phyloP scores from a whole-genome alignment of 1,140 invertebrate genomes.

The Popillia japonica region DNA sequence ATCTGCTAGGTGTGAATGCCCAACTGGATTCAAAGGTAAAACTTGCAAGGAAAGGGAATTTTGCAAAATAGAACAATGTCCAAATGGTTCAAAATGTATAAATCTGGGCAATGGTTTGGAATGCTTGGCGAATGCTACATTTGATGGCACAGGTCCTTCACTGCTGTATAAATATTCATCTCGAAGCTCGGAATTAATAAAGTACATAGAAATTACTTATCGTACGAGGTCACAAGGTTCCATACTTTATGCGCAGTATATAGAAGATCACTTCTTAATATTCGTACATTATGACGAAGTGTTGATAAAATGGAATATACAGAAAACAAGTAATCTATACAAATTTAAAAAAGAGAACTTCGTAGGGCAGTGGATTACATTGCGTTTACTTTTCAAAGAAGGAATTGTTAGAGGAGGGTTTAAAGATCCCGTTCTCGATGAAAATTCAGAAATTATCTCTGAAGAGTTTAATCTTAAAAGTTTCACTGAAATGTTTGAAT shows the following conservation, averaged over 20 bases:
- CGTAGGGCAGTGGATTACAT: conserved; percentile 74
- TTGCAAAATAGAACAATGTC: conserved; percentile 87
- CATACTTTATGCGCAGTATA: conserved; percentile 68
- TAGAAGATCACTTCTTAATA: conserved; percentile 73
- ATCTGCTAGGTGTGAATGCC: conserved; percentile 75
- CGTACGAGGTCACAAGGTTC: conserved; percentile 79
- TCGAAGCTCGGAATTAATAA: conserved; percentile 39
- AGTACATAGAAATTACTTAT: conserved; percentile 67
- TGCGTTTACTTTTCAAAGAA: conserved; percentile 67
- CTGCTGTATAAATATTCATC: conserved; percentile 63
- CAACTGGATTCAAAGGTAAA: conserved; percentile 90
- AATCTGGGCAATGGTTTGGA: conserved; percentile 92
- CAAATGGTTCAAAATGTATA: conserved; percentile 78
- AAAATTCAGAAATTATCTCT: conserved; percentile 61
- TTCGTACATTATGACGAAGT: conserved; percentile 75
- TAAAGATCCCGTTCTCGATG: conserved; percentile 63
- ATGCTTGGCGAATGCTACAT: conserved; percentile 89
- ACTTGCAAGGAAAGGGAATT: conserved; percentile 92
- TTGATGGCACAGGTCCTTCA: conserved; percentile 74
- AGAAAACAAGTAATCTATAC: conserved; percentile 60
- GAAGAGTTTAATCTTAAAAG: conserved; percentile 64
- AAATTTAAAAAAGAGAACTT: conserved; percentile 69
- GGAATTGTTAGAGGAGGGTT: conserved; percentile 66
- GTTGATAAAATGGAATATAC: conserved; percentile 72
- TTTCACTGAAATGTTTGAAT: conserved; percentile 67